Evolutionary conservation across 2,888 invertebrate genomes (phyloP), one percentile per base, ranked within the genome.

Genomic region (Eupithecia exiguata): DNA sequence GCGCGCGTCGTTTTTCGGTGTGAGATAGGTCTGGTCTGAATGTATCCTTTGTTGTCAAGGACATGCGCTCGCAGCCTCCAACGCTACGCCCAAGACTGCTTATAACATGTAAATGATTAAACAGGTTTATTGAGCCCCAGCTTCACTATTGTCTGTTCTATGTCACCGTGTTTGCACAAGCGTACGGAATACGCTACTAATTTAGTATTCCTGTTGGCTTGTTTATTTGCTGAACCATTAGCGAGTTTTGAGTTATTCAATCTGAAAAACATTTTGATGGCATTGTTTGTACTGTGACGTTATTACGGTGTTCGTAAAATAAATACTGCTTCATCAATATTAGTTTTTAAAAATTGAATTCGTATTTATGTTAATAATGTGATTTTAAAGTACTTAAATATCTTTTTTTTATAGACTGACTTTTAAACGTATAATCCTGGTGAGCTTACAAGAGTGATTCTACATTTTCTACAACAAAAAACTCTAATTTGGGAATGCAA

Each of bases 181-280:
- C 49, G 2, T 46, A 46, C 46, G 21, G 49, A 53, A 25, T 58
- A 25, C 12, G 21, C 14, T 5, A 58, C 58, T 25, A 58, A 21
- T 49, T n/a, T n/a, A 53, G 21, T 25, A 58, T 25, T 58, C 58
- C 25, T 25, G 12, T 5, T 5, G 5, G 14, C 25, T 25, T 58
- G 25, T 58, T 58, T 58, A 58, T 58, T 58, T 58, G 58, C 21
- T 25, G 58, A 58, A 58, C 58, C 58, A 58, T 58, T 25, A 58
- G 21, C 58, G 58, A 25, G 14, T 58, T 58, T 58, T 25, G 25
- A 58, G 58, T 25, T 21, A 25, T 58, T 25, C 58, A 14, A 25
- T 12, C 25, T 25, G 25, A 58, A 58, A 46, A 58, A 21, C 25
- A 58, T 58, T 58, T 58, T 25, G 25, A 25, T 58, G 25, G 12